Percentiles rank a stretch among this genome's conserved stretches.
These are phyloP conservation scores for Kradibia gibbosae DNA, from an alignment of 1,140 invertebrate species.

Conservation along the genomic window DNA sequence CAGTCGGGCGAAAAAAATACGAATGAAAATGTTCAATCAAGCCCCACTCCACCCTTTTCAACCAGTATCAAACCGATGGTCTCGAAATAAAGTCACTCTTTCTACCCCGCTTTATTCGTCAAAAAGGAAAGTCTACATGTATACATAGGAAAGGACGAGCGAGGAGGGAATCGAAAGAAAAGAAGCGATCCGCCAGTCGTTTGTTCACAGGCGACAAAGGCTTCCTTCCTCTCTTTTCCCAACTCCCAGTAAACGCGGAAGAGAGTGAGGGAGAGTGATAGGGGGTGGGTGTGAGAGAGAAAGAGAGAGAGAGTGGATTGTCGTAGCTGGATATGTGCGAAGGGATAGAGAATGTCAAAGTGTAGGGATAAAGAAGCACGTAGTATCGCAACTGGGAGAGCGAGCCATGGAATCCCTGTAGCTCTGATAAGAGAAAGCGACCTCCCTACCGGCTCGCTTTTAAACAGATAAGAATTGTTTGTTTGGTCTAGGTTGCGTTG, in stretches of 20 bases:
- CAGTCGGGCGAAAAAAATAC: background rate
- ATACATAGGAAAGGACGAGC: background rate
- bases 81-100: constrained; percentile 39
- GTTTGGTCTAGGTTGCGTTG: constrained; percentile 58
- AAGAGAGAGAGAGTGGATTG: background rate
- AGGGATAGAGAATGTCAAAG: constrained; percentile 52
- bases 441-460: background rate
- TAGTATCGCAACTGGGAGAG: constrained; percentile 49
- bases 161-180: background rate
- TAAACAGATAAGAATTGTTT: constrained; percentile 64
- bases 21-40: constrained; percentile 45
- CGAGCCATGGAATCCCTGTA: constrained; percentile 33
- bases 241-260: background rate
- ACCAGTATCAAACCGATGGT: constrained; percentile 39
- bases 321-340: background rate
- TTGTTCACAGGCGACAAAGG: constrained; percentile 47
- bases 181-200: constrained; percentile 38
- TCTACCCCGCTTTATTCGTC: constrained; percentile 26
- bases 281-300: constrained; percentile 10
- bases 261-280: too few relatives aligned
- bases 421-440: constrained; percentile 56
- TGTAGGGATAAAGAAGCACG: constrained; percentile 46
- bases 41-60: background rate
- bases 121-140: constrained; percentile 9
- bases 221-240: constrained; percentile 27